phyloP scores from a whole-genome alignment of 2,113 vertebrate species.

The Marmota flaviventris region DNA sequence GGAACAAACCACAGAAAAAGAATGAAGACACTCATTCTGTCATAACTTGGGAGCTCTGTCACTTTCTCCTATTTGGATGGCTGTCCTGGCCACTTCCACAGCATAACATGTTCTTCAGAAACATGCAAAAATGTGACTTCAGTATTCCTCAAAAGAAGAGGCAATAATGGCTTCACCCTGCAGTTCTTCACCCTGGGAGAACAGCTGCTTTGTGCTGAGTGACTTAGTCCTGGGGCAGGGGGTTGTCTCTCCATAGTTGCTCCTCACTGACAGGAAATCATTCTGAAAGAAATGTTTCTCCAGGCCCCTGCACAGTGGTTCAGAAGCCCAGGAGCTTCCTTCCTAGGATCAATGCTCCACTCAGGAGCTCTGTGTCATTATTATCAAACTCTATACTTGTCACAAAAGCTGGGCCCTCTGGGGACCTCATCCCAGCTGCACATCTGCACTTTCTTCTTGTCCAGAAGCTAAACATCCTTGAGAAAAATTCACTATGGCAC shows the following conservation, averaged over 20 bases:
- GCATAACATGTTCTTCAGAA: neutral
- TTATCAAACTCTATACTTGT: accelerated
- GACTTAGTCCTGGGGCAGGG: neutral
- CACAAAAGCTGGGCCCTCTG: neutral
- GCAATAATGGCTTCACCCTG: accelerated
- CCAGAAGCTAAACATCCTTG: too few relatives aligned
- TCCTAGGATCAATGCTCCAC: neutral
- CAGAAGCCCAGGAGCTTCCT: neutral
- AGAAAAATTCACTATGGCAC: accelerated
- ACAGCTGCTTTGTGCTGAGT: accelerated
- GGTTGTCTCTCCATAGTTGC: neutral
- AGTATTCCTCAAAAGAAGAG: neutral
- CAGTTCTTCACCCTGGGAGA: neutral
- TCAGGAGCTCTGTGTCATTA: neutral
- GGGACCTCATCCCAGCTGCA: neutral
- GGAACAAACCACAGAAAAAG: neutral
- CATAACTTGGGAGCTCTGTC: neutral
- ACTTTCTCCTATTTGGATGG: neutral
- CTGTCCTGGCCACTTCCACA: neutral
- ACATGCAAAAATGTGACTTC: neutral
- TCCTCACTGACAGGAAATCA: neutral
- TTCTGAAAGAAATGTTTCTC: neutral
- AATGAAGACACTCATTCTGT: neutral
- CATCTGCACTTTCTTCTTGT: neutral
- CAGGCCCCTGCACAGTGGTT: neutral